Evolutionary conservation across 2,888 invertebrate species (phyloP).

Genomic region (Clostera curtula): DNA sequence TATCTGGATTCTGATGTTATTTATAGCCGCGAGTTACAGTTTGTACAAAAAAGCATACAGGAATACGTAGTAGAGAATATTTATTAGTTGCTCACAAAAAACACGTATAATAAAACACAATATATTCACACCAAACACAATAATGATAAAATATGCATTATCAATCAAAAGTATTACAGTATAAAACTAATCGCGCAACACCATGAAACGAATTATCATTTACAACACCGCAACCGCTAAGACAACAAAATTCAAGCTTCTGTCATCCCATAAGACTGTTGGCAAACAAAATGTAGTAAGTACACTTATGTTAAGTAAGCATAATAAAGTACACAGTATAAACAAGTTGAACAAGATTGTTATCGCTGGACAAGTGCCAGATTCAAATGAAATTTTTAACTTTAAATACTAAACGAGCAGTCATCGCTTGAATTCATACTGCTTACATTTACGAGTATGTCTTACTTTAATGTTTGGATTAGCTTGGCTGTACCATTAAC

Average conservation of each 20-base stretch:
- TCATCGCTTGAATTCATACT: too few species aligned
- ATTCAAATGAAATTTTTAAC: constrained; percentile 31
- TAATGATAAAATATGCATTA: too few species aligned
- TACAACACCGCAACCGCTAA: neutral
- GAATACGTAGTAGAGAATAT: too few species aligned
- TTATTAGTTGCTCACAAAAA: too few species aligned
- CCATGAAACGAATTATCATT: neutral
- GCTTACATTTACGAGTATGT: too few species aligned
- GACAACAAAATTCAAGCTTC: constrained; percentile 1
- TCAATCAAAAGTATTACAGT: constrained; percentile 15
- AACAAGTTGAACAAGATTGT: constrained; percentile 29
- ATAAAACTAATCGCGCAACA: constrained; percentile 8
- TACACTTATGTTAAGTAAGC: constrained; percentile 26
- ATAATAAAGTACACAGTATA: constrained; percentile 29
- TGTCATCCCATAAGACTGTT: constrained; percentile 12
- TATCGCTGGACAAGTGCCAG: constrained; percentile 32
- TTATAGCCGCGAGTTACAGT: too few species aligned
- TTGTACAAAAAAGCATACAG: too few species aligned
- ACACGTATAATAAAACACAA: too few species aligned
- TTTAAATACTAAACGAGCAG: constrained; percentile 11
- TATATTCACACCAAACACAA: too few species aligned
- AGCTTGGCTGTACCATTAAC: too few species aligned
- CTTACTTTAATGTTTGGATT: too few species aligned
- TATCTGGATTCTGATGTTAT: too few species aligned
- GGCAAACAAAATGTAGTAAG: constrained; percentile 18